Evolutionary conservation across 2,797 vertebrate species (phyloP).

Genomic region (Hoplostethus mediterraneus): DNA sequence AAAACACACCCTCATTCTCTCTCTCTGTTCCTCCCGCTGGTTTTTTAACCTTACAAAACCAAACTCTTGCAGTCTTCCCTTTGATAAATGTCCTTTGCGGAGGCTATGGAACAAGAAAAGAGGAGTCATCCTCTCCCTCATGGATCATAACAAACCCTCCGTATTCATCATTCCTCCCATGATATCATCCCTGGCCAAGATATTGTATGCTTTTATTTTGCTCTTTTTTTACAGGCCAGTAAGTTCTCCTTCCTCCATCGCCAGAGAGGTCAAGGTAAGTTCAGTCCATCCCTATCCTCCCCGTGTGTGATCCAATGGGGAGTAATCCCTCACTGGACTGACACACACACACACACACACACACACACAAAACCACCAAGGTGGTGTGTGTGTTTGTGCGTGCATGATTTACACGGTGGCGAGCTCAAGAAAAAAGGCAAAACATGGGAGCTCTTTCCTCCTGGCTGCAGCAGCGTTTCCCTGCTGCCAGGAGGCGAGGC

Average conservation of each 20-base stretch:
- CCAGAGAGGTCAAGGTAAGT: constrained; percentile 67
- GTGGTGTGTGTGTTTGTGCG: constrained; percentile 36
- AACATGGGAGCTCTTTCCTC: constrained; percentile 13
- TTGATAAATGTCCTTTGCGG: constrained; percentile 56
- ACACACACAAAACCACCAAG: constrained; percentile 37
- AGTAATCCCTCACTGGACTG: constrained; percentile 45
- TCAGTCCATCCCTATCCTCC: constrained; percentile 39
- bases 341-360: constrained; percentile 23
- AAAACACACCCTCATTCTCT: background rate
- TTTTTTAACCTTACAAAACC: constrained; percentile 50
- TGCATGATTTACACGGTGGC: constrained; percentile 42
- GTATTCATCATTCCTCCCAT: constrained; percentile 62
- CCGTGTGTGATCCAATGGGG: constrained; percentile 37
- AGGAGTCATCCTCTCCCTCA: constrained; percentile 46
- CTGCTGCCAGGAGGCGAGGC: constrained; percentile 21
- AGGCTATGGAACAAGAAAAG: constrained; percentile 56
- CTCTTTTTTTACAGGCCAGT: constrained; percentile 39
- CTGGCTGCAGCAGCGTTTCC: constrained; percentile 29
- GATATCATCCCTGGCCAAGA: constrained; percentile 65
- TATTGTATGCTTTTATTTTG: constrained; percentile 14
- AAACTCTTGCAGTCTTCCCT: constrained; percentile 28
- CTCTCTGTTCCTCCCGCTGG: constrained; percentile 27
- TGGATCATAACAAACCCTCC: constrained; percentile 59
- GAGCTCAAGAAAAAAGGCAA: background rate
- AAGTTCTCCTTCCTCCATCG: constrained; percentile 31